These are phyloP conservation scores for Odocoileus hemionus DNA, from an alignment of 2,113 vertebrate genomes.

Conservation along the genomic window DNA sequence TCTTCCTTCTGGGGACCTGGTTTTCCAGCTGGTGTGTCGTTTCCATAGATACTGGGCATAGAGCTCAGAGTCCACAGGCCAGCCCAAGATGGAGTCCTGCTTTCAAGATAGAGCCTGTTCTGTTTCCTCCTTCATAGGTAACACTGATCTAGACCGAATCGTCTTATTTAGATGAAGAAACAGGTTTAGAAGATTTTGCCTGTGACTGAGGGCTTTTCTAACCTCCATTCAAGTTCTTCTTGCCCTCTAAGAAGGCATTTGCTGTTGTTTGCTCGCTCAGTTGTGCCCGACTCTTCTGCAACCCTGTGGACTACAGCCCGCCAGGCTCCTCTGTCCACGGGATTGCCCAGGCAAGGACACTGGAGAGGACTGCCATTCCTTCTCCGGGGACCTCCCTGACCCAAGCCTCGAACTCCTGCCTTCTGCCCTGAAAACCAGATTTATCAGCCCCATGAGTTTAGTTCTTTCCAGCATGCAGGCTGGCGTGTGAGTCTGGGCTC, in stretches of 20 bases:
- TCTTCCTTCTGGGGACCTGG: not conserved
- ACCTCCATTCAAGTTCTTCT: not conserved
- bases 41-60: not conserved
- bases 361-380: not conserved
- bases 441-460: not conserved
- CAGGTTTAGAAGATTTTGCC: not conserved
- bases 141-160: not conserved
- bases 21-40: accelerated
- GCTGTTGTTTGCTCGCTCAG: not conserved
- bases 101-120: not conserved
- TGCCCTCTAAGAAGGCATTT: not conserved
- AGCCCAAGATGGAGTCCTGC: not conserved
- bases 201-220: not conserved
- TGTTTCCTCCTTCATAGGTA: not conserved
- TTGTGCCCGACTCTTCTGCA: not conserved
- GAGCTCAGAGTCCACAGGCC: not conserved
- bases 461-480: not conserved
- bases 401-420: not conserved
- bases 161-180: not conserved
- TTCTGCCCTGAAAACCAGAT: not conserved
- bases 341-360: not conserved
- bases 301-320: not conserved
- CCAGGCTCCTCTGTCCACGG: not conserved
- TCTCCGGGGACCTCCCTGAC: not conserved
- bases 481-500: not conserved